A percentile compares a stretch with the other conserved stretches of the same genome.
These are phyloP conservation scores for Phymatocera aterrima DNA, from an alignment of 2,888 invertebrate species.

Conservation along the genomic window DNA sequence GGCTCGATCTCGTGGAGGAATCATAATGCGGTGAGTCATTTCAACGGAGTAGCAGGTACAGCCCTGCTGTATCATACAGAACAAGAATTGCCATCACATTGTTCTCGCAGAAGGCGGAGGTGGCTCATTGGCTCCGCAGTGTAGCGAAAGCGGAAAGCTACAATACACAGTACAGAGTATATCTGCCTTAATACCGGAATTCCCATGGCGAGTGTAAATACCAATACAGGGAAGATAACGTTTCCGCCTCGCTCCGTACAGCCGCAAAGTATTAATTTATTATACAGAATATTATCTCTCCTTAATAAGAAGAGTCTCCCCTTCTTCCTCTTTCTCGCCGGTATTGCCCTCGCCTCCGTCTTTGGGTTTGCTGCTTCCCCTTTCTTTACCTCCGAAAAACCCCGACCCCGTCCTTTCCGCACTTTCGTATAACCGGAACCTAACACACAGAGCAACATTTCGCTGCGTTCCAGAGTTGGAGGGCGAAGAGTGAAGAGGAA, in stretches of 20 bases:
- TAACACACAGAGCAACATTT: too few relatives aligned
- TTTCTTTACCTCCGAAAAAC: background rate
- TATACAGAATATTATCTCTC: constrained; percentile 53
- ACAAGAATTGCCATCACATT: too few relatives aligned
- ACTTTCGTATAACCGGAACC: constrained; percentile 33
- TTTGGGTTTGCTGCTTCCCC: background rate
- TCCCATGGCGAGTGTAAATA: constrained; percentile 55
- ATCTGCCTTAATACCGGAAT: constrained; percentile 42
- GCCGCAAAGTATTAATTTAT: constrained; percentile 37
- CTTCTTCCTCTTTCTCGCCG: background rate
- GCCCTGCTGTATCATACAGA: too few relatives aligned
- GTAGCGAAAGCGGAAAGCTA: constrained; percentile 15
- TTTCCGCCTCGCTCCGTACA: background rate
- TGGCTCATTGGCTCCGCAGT: background rate
- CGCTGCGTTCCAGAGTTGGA: constrained; percentile 1
- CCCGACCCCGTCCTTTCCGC: constrained; percentile 18
- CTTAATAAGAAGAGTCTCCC: constrained; percentile 50
- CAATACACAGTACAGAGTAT: too few relatives aligned
- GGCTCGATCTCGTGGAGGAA: too few relatives aligned
- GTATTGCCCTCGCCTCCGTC: background rate
- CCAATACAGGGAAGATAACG: constrained; percentile 54
- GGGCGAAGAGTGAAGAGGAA: too few relatives aligned
- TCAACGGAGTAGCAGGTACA: too few relatives aligned
- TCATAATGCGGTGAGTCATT: too few relatives aligned
- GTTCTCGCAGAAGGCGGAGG: too few relatives aligned